phyloP scores from a whole-genome alignment of 2,113 vertebrate species.

The Philantomba maxwellii region DNA sequence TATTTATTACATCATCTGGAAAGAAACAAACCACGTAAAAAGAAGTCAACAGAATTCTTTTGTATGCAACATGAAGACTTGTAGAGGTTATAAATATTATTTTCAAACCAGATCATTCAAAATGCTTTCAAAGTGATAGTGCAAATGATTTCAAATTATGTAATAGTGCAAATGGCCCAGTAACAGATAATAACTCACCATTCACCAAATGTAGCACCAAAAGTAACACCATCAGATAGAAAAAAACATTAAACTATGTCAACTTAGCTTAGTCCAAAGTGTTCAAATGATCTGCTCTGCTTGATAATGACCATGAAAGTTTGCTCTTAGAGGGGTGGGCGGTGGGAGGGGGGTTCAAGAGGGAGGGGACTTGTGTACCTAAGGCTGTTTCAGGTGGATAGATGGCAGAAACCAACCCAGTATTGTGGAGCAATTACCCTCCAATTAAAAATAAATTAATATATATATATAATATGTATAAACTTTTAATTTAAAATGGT shows the following conservation, averaged over 20 bases:
- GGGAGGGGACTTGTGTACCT: background rate
- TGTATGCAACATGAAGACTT: background rate
- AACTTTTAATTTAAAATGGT: background rate
- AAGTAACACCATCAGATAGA: background rate
- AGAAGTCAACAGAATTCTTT: background rate
- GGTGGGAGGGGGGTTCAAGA: background rate
- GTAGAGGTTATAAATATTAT: conserved; percentile 22
- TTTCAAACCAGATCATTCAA: conserved; percentile 29
- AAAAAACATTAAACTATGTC: background rate
- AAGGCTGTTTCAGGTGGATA: background rate
- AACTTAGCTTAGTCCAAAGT: background rate
- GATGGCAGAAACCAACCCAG: background rate
- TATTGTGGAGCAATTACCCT: background rate
- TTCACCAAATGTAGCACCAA: background rate
- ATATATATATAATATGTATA: background rate
- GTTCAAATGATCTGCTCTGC: background rate
- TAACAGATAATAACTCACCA: background rate
- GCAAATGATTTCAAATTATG: conserved; percentile 47
- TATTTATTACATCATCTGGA: background rate
- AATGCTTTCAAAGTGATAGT: conserved; percentile 35
- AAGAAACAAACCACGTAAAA: background rate
- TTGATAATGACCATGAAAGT: background rate
- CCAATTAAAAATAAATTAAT: background rate
- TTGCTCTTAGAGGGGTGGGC: background rate
- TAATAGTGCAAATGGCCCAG: background rate